phyloP scores from a whole-genome alignment of 2,888 invertebrate genomes.

The Papilio elwesi region DNA sequence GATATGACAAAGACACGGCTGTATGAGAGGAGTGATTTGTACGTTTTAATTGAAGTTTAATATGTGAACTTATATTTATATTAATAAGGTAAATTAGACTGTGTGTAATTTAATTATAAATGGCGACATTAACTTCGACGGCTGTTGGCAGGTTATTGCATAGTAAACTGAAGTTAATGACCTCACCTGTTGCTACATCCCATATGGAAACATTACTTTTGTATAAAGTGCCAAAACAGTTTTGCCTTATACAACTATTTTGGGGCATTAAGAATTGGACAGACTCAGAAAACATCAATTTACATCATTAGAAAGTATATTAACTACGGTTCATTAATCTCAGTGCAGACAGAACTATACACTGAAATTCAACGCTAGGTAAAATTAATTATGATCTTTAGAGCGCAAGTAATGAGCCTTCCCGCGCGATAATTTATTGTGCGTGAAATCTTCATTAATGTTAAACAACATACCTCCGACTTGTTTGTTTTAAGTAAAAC shows the following conservation, averaged over 20 bases:
- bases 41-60: not conserved
- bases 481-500: not conserved
- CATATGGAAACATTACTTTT: not conserved
- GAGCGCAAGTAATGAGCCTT: conserved; percentile 20
- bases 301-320: not conserved
- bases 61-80: not conserved
- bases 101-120: not conserved
- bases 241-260: no score
- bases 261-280: not conserved
- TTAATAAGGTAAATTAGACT: not conserved
- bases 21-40: not conserved
- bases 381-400: conserved; percentile 33
- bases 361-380: conserved; percentile 19
- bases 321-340: conserved; percentile 11
- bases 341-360: conserved; percentile 18
- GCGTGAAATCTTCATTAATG: conserved; percentile 3
- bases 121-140: conserved; percentile 15
- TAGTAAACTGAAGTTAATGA: conserved; percentile 27
- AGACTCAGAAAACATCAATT: not conserved
- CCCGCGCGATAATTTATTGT: conserved; percentile 28
- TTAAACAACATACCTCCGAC: not conserved
- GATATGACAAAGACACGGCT: no score
- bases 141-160: conserved; percentile 13
- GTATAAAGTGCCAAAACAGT: not conserved
- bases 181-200: conserved; percentile 30